Evolutionary conservation across 2,797 vertebrate genomes (phyloP).

Genomic region (Prunella strophiata): DNA sequence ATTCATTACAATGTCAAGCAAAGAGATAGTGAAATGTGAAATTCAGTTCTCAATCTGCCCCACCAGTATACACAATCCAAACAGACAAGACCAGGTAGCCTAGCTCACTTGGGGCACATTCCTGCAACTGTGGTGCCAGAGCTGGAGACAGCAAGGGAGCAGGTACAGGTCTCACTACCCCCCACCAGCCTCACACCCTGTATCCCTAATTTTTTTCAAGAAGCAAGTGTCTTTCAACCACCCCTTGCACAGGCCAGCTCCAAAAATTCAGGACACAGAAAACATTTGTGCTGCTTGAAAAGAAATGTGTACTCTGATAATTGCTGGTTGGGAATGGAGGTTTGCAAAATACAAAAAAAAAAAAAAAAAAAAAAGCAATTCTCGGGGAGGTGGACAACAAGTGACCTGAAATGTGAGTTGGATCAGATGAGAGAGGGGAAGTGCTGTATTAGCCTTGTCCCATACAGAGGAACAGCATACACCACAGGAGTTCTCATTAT

Average conservation of each 20-base stretch:
- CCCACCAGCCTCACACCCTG: accelerated
- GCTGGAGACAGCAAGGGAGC: accelerated
- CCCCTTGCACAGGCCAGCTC: background rate
- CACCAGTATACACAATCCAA: accelerated
- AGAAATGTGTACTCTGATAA: background rate
- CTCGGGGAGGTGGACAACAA: background rate
- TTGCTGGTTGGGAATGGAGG: background rate
- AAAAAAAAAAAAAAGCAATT: too few relatives aligned
- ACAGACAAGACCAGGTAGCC: background rate
- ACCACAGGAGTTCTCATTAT: background rate
- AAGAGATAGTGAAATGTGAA: background rate
- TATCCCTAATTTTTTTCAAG: background rate
- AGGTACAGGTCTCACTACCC: accelerated
- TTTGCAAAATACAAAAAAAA: background rate
- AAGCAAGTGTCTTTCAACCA: background rate
- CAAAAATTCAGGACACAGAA: background rate
- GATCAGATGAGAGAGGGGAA: background rate
- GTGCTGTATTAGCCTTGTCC: accelerated
- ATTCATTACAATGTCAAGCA: accelerated
- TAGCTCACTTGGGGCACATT: accelerated
- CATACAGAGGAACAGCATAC: background rate
- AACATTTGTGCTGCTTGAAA: background rate
- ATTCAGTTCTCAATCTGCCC: background rate
- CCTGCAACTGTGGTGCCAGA: accelerated
- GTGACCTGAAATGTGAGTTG: background rate